Evolutionary conservation across 2,113 vertebrate genomes (phyloP).

Genomic region (Probosciger aterrimus): DNA sequence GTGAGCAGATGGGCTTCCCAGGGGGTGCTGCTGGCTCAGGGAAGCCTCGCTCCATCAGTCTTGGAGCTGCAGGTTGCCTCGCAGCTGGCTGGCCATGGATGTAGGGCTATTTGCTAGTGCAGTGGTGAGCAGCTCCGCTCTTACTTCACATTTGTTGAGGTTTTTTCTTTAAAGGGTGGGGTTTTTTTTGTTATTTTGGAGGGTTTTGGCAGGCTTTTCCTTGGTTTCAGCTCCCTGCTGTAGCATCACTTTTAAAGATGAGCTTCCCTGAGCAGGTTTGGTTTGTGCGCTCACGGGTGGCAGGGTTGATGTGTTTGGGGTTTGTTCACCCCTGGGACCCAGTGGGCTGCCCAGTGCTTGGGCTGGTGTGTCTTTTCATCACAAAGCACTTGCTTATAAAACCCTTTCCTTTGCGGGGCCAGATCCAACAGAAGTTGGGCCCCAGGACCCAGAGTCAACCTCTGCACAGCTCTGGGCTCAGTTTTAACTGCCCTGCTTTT

Average conservation of each 20-base stretch:
- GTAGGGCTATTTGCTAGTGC: not conserved
- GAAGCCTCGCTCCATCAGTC: not conserved
- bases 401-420: fast-evolving
- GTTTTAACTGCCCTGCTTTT: not conserved
- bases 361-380: not conserved
- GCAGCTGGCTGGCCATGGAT: not conserved
- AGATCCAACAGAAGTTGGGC: not conserved
- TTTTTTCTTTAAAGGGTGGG: not conserved
- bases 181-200: not conserved
- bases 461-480: not conserved
- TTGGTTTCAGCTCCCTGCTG: not conserved
- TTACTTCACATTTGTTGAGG: not conserved
- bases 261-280: not conserved
- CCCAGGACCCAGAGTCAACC: not conserved
- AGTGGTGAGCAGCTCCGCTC: not conserved
- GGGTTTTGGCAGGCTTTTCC: not conserved
- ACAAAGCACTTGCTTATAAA: not conserved
- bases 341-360: not conserved
- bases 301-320: not conserved
- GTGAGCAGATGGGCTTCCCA: not conserved
- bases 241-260: not conserved
- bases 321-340: not conserved
- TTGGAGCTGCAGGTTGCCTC: not conserved
- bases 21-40: not conserved
- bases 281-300: not conserved